Percentiles rank a stretch among this genome's conserved stretches.
Evolutionary conservation across 2,797 vertebrate species (phyloP).

Genomic region (Galaxias olidus): DNA sequence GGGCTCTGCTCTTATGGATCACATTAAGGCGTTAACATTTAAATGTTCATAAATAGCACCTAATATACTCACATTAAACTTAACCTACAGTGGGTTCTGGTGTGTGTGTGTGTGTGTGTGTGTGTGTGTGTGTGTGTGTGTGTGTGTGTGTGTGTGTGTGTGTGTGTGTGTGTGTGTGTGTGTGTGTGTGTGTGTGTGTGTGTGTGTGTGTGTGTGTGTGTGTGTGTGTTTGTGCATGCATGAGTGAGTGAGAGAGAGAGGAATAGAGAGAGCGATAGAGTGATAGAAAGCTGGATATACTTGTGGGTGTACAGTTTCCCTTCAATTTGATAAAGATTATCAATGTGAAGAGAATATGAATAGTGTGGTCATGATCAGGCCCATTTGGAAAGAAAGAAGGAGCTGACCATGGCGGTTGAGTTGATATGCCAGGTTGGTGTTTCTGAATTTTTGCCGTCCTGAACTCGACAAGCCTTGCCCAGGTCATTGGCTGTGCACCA

Average conservation of each 20-base stretch:
- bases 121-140: slow-evolving; percentile 1
- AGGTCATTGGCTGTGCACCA: slow-evolving; percentile 84
- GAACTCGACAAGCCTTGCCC: slow-evolving; percentile 81
- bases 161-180: slow-evolving; percentile 17
- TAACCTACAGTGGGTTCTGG: neutral
- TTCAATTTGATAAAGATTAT: slow-evolving; percentile 67
- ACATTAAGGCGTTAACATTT: too few relatives aligned
- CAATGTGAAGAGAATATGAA: slow-evolving; percentile 75
- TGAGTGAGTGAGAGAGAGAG: neutral
- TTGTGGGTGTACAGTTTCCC: neutral
- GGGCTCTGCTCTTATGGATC: too few relatives aligned
- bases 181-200: neutral
- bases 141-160: slow-evolving; percentile 19
- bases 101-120: slow-evolving; percentile 28
- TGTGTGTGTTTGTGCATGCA: slow-evolving; percentile 62
- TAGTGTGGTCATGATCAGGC: slow-evolving; percentile 74
- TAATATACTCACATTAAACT: too few relatives aligned
- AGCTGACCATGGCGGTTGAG: slow-evolving; percentile 80
- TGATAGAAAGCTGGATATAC: neutral
- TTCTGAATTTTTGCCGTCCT: slow-evolving; percentile 85
- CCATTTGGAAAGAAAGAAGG: slow-evolving; percentile 81
- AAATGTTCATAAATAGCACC: too few relatives aligned
- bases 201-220: slow-evolving; percentile 33
- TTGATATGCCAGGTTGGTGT: slow-evolving; percentile 95
- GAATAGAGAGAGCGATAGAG: too few relatives aligned